Conservation (phyloP, 2,113 vertebrate species). For the pig (Sus scrofa) region DNA sequence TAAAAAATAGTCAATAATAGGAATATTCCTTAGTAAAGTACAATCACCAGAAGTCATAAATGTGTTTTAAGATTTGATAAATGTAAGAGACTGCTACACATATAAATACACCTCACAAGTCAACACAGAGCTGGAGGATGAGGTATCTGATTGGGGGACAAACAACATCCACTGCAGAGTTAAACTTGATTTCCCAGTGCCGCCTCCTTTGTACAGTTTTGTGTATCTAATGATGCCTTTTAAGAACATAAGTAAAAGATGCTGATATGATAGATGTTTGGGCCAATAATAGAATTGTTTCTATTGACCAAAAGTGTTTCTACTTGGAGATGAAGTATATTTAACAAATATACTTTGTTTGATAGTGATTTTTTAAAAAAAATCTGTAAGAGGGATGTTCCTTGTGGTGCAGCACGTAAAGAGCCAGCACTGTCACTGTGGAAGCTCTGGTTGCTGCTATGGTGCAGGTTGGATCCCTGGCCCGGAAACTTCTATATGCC, state of each 20-base stretch:
- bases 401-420: no score
- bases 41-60: not conserved
- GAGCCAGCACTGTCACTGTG: no score
- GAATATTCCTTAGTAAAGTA: not conserved
- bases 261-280: not conserved
- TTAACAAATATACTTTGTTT: not conserved
- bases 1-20: not conserved
- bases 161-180: not conserved
- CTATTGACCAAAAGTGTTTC: not conserved
- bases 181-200: not conserved
- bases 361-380: not conserved
- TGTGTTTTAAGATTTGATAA: not conserved
- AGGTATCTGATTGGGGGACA: accelerated
- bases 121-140: not conserved
- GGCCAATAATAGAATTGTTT: not conserved
- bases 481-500: no score
- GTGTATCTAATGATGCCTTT: not conserved
- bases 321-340: not conserved
- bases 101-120: not conserved
- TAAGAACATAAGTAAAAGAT: not conserved
- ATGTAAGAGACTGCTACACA: not conserved
- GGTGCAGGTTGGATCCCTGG: no score
- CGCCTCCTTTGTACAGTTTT: not conserved
- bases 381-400: no score
- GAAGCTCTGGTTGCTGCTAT: no score